A percentile compares a stretch with the other conserved stretches of the same genome.
Evolutionary conservation across 2,888 invertebrate species (phyloP).

Genomic region (Campoplex nolae): DNA sequence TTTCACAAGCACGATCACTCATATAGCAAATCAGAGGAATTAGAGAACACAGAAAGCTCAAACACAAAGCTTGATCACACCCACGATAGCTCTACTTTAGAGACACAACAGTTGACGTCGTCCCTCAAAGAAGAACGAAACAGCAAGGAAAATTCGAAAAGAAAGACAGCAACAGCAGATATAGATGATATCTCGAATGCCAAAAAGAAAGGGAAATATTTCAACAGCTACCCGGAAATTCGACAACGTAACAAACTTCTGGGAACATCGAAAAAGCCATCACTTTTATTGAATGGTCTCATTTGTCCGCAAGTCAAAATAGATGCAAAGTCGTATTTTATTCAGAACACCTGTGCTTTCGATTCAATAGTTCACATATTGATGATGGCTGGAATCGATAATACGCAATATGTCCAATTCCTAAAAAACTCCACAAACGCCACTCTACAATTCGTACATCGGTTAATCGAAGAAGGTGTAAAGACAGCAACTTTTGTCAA

Average conservation of each 20-base stretch:
- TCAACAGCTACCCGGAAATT: constrained; percentile 15
- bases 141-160: neutral
- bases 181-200: neutral
- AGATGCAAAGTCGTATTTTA: neutral
- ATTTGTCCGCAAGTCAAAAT: constrained; percentile 4
- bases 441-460: constrained; percentile 10
- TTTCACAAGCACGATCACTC: neutral
- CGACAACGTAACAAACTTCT: constrained; percentile 18
- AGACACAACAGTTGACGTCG: no score
- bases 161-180: neutral
- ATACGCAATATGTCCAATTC: constrained; percentile 23
- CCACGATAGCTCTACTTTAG: neutral
- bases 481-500: neutral
- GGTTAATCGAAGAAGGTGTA: constrained; percentile 23
- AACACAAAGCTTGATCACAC: neutral
- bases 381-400: constrained; percentile 28
- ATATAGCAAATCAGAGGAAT: neutral
- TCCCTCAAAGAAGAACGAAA: neutral
- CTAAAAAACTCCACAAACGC: constrained; percentile 15
- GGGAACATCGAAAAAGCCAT: constrained; percentile 7
- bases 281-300: constrained; percentile 12
- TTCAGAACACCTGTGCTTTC: constrained; percentile 46
- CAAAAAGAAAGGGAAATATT: constrained; percentile 8
- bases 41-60: neutral
- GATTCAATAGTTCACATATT: constrained; percentile 40